Evolutionary conservation across 2,888 invertebrate species (phyloP).

Genomic region (Caenorhabditis sulstoni): DNA sequence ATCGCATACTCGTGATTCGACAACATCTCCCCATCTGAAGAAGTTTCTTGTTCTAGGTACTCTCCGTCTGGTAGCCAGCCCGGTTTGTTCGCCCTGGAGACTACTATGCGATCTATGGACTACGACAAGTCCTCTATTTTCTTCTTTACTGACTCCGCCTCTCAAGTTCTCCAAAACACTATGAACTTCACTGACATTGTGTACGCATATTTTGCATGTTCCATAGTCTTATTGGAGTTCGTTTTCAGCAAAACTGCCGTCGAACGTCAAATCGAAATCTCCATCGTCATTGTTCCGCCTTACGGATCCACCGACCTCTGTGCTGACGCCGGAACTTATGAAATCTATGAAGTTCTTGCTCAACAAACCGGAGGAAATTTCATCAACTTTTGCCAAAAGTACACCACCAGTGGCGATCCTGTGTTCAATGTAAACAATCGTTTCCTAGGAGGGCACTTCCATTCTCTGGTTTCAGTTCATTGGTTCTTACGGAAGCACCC

Average conservation of each 20-base stretch:
- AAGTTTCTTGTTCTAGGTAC: slow-evolving; percentile 14
- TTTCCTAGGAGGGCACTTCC: not conserved
- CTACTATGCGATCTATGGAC: slow-evolving; percentile 54
- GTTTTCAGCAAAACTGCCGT: slow-evolving; percentile 43
- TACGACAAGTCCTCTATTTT: slow-evolving; percentile 66
- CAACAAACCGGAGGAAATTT: slow-evolving; percentile 62
- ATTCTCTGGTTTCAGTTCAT: slow-evolving; percentile 51
- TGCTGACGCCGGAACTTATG: slow-evolving; percentile 9
- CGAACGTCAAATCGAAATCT: slow-evolving; percentile 62
- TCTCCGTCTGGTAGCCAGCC: slow-evolving; percentile 55
- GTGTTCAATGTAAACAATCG: slow-evolving; percentile 48
- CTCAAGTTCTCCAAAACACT: slow-evolving; percentile 1
- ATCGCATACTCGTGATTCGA: slow-evolving; percentile 38
- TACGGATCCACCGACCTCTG: slow-evolving; percentile 54
- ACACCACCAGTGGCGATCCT: slow-evolving; percentile 51
- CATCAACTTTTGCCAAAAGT: slow-evolving; percentile 59
- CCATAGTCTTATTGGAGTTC: not conserved
- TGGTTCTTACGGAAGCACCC: slow-evolving; percentile 59
- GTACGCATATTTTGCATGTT: slow-evolving; percentile 26
- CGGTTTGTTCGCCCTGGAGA: slow-evolving; percentile 52
- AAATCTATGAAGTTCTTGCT: slow-evolving; percentile 50
- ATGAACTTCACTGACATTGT: slow-evolving; percentile 57
- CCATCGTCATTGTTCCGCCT: slow-evolving; percentile 59
- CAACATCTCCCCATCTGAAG: not conserved
- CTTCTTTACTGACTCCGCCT: slow-evolving; percentile 59